phyloP scores from a whole-genome alignment of 53 echinoderm and acorn worm species.

The Echinarachnius parma region DNA sequence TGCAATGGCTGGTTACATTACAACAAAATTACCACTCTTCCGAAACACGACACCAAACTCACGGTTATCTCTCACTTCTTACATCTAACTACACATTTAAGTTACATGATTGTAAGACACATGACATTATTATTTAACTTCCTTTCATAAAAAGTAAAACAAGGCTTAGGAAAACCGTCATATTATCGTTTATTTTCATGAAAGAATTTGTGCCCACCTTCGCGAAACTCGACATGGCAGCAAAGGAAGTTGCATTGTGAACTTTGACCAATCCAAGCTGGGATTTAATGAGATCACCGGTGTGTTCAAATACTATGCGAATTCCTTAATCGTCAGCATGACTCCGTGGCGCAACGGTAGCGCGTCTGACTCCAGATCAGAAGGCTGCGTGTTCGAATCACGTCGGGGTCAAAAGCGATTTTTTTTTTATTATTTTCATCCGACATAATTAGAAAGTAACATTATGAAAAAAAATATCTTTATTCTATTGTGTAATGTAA shows the following conservation, averaged over 20 bases:
- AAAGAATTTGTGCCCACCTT: constrained; percentile 38
- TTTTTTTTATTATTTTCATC: constrained; percentile 13
- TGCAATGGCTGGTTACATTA: too few species aligned
- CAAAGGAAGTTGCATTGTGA: constrained; percentile 48
- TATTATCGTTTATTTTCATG: neutral
- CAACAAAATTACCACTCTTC: too few species aligned
- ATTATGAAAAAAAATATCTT: too few species aligned
- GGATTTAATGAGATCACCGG: too few species aligned
- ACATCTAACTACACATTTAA: neutral
- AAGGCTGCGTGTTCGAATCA: constrained; percentile 99
- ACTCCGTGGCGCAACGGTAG: constrained; percentile 99
- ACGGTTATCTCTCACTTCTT: too few species aligned
- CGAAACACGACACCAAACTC: too few species aligned
- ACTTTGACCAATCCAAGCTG: too few species aligned
- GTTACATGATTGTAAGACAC: neutral
- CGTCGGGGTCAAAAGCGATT: constrained; percentile 82
- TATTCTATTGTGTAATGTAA: too few species aligned
- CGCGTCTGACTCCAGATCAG: constrained; percentile 99
- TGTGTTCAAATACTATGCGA: neutral
- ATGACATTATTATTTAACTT: neutral
- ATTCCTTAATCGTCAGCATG: neutral
- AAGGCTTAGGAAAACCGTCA: too few species aligned
- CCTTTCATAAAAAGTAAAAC: neutral
- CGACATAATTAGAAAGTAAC: too few species aligned
- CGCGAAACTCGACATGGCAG: constrained; percentile 89